Conservation (phyloP, 2,113 vertebrate genomes). For the Hemichromis elongatus region DNA sequence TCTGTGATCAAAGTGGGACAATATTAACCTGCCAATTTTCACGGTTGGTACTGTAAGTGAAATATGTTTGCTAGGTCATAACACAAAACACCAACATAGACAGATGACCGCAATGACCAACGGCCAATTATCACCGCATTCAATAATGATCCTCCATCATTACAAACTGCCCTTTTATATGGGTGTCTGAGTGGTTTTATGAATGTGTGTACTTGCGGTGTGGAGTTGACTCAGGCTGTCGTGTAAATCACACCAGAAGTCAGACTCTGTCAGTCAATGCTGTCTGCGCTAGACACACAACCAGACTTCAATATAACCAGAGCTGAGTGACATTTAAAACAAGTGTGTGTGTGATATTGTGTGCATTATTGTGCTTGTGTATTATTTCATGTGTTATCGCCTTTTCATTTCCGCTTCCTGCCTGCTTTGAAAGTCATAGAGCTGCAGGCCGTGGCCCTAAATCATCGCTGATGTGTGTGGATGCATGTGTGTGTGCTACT, state of each 20-base stretch:
- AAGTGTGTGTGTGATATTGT: background rate
- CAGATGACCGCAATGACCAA: background rate
- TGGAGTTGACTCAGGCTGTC: conserved; percentile 21
- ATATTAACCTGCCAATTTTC: conserved; percentile 11
- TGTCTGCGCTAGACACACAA: conserved; percentile 30
- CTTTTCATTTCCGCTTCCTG: conserved; percentile 57
- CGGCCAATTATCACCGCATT: background rate
- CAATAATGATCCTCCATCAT: background rate
- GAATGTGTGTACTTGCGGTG: background rate
- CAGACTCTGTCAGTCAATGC: conserved; percentile 42
- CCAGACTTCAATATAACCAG: conserved; percentile 47
- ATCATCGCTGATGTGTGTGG: conserved; percentile 16
- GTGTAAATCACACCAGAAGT: conserved; percentile 50
- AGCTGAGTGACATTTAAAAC: conserved; percentile 54
- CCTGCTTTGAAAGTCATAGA: conserved; percentile 52
- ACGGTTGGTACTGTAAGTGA: background rate
- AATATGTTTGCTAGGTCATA: background rate
- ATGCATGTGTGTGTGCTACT: background rate
- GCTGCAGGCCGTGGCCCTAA: conserved; percentile 14
- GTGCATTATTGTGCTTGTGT: conserved; percentile 19
- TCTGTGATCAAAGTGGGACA: conserved; percentile 1
- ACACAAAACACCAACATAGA: background rate
- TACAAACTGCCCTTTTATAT: background rate
- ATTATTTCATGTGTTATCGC: conserved; percentile 44
- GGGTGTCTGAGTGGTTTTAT: background rate